Evolutionary conservation across 2,113 vertebrate genomes (phyloP), one percentile per base, ranked within the genome.

Genomic region (Turdus rufiventris): DNA sequence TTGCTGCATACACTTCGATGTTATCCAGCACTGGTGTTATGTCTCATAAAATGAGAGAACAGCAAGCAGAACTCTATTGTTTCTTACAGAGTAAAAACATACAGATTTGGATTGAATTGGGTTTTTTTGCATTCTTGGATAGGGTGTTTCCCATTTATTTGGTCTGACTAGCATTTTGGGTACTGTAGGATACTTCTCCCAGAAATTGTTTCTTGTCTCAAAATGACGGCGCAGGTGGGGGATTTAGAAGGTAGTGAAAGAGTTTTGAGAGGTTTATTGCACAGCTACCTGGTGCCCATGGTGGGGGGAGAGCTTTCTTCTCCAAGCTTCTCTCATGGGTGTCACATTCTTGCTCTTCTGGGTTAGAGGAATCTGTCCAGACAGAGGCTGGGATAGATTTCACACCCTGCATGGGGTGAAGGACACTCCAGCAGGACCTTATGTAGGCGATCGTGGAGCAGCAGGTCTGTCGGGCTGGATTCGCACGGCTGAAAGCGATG

Each of bases 371-470:
- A 21, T 12, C 40, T 31, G 19, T 12, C 25, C 71, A 17, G 70
- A 12, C 18, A 31, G 66, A 10, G 5, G 18, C 26, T 7, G 42
- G 54, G 42, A 40, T 38, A 36, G 8, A 28, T 48, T 20, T 28
- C 65, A 17, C 33, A 7, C 40, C 33, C 7, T 5, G 29, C 2
- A 0, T 1, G 8, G 34, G 29, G 33, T 5, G 54, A 45, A 65
- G 53, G 38, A 25, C 77, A 1, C 42, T 18, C 31, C 43, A 15
- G n/a, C 47, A 28, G 65, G 57, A 53, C 9, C 1, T 18, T 17
- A 1, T 2, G 29, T 3, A 7, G 54, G 50, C 28, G 23, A 23
- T 4, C 1, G 18, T 3, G 56, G 56, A 45, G 42, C 36, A 29
- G 68, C 54, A 18, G 43, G 36, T 56, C 43, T 14, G 5, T 1